These are phyloP conservation scores for Ptychoptera albimana DNA, from an alignment of 2,888 invertebrate genomes.

Conservation along the genomic window DNA sequence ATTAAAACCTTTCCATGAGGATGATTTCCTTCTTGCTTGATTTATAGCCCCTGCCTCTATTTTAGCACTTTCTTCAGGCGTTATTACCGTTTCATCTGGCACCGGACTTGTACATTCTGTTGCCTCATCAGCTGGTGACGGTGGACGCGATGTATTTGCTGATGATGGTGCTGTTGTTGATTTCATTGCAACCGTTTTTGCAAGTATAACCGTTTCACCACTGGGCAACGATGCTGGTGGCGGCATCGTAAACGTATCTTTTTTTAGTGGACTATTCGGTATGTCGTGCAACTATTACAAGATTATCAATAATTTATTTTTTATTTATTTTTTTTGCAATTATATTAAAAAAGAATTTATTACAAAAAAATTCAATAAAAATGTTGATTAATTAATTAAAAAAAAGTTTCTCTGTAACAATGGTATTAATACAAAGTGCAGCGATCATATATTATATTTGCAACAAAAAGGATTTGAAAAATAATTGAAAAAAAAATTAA, in stretches of 20 bases:
- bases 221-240: conserved; percentile 13
- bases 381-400: no score
- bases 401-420: no score
- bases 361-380: no score
- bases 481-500: no score
- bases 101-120: conserved; percentile 21
- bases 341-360: no score
- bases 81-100: conserved; percentile 19
- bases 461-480: no score
- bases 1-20: conserved; percentile 62
- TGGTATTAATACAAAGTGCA: no score
- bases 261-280: conserved; percentile 18
- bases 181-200: conserved; percentile 18
- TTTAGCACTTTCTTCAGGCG: conserved; percentile 21
- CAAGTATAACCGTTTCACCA: conserved; percentile 12
- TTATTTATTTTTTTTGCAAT: no score
- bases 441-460: no score
- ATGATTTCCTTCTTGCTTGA: conserved; percentile 39
- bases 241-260: conserved; percentile 10
- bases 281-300: conserved; percentile 17
- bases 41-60: conserved; percentile 24
- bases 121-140: conserved; percentile 32
- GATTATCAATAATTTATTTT: background rate
- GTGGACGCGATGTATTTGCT: conserved; percentile 31
- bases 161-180: conserved; percentile 26